phyloP scores from a whole-genome alignment of 2,888 invertebrate species.

The Chymomyza caudatula region DNA sequence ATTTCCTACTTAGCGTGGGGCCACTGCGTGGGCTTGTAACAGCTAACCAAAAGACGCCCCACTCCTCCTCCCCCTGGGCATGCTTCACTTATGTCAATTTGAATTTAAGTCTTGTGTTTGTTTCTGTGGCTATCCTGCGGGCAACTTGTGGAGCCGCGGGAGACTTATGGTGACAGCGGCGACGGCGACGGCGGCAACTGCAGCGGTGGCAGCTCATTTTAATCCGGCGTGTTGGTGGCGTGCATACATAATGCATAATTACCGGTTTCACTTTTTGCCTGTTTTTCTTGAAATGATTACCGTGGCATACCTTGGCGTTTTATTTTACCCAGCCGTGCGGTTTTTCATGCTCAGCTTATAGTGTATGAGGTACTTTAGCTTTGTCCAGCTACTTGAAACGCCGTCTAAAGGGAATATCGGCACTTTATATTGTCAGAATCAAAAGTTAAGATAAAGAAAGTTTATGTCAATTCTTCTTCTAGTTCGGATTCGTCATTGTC shows the following conservation, averaged over 20 bases:
- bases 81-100: slow-evolving; percentile 29
- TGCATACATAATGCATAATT: slow-evolving; percentile 72
- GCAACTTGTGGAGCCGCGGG: slow-evolving; percentile 31
- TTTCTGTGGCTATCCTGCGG: slow-evolving; percentile 39
- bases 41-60: not conserved
- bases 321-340: slow-evolving; percentile 49
- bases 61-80: not conserved
- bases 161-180: slow-evolving; percentile 43
- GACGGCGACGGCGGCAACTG: too few species aligned
- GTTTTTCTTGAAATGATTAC: slow-evolving; percentile 45
- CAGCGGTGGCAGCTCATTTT: slow-evolving; percentile 19
- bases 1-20: slow-evolving; percentile 57
- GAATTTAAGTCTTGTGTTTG: slow-evolving; percentile 26
- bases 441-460: too few species aligned
- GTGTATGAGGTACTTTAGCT: not conserved
- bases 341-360: slow-evolving; percentile 30
- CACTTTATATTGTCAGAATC: too few species aligned
- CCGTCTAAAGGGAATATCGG: not conserved
- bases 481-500: too few species aligned
- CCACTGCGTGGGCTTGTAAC: slow-evolving; percentile 46
- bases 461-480: too few species aligned
- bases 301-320: slow-evolving; percentile 62
- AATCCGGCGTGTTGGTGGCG: slow-evolving; percentile 65
- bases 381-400: not conserved
- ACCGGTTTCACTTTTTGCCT: slow-evolving; percentile 66